phyloP scores from a whole-genome alignment of 2,797 vertebrate genomes.

The Pseudopleuronectes americanus region DNA sequence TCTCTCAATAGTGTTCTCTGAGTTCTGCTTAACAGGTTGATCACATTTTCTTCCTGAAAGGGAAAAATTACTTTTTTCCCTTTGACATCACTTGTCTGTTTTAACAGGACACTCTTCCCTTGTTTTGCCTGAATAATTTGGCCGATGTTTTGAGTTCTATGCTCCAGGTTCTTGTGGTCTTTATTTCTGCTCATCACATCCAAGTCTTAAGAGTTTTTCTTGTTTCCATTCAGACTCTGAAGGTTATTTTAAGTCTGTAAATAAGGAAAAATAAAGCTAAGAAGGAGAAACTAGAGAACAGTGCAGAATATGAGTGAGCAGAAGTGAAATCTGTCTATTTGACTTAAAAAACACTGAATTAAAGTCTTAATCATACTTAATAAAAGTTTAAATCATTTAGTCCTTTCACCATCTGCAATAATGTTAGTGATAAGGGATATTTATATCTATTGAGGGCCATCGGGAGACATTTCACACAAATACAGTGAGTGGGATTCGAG shows the following conservation, averaged over 20 bases:
- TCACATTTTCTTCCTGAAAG: conserved; percentile 1
- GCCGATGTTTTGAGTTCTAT: background rate
- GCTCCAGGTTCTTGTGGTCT: conserved; percentile 1
- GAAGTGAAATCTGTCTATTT: background rate
- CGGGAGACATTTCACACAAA: no score
- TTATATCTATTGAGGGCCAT: no score
- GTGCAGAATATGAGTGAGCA: background rate
- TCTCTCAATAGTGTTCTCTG: background rate
- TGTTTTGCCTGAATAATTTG: conserved; percentile 4
- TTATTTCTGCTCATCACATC: background rate
- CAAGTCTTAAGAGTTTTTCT: conserved; percentile 11
- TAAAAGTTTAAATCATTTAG: background rate
- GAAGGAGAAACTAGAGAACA: background rate
- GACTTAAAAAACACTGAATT: no score
- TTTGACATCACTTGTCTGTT: background rate
- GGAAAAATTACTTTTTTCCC: background rate
- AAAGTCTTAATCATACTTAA: background rate
- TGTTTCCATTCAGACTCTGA: conserved; percentile 28
- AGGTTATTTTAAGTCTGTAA: conserved; percentile 8
- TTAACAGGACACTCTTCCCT: background rate
- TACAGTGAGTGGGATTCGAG: no score
- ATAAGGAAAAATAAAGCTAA: background rate
- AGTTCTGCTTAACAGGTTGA: conserved; percentile 28
- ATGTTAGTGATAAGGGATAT: background rate
- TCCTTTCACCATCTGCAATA: background rate